Evolutionary conservation across 53 echinoderm and acorn worm species (phyloP).

Genomic region (Holothuria leucospilota): DNA sequence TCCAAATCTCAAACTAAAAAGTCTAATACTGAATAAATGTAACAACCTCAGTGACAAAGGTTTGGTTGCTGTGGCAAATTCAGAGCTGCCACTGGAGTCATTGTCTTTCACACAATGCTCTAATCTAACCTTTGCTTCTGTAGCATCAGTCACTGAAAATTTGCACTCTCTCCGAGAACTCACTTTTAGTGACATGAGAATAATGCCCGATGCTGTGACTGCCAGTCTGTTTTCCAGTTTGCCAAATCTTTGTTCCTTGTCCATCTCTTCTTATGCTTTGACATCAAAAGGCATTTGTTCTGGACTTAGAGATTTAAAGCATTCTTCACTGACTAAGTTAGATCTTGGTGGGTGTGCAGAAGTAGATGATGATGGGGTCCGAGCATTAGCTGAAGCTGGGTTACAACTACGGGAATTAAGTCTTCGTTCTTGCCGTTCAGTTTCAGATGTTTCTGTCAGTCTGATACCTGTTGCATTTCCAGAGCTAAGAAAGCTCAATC

Average conservation of each 20-base stretch:
- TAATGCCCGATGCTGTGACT: slow-evolving; percentile 57
- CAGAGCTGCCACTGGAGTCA: slow-evolving; percentile 60
- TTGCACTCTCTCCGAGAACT: slow-evolving; percentile 42
- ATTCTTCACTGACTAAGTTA: slow-evolving; percentile 53
- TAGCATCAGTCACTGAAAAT: slow-evolving; percentile 68
- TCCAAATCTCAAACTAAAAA: slow-evolving; percentile 63
- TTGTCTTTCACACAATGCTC: slow-evolving; percentile 71
- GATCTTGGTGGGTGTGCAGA: slow-evolving; percentile 77
- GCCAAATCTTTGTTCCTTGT: slow-evolving; percentile 47
- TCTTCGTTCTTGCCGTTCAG: slow-evolving; percentile 82
- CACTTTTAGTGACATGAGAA: slow-evolving; percentile 52
- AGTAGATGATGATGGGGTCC: slow-evolving; percentile 80
- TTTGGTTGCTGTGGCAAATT: slow-evolving; percentile 64
- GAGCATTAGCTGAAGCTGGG: slow-evolving; percentile 64
- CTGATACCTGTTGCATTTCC: slow-evolving; percentile 57
- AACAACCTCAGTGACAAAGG: slow-evolving; percentile 75
- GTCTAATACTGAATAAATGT: slow-evolving; percentile 74
- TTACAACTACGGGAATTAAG: slow-evolving; percentile 78
- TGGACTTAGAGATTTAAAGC: slow-evolving; percentile 56
- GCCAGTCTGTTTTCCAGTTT: slow-evolving; percentile 53
- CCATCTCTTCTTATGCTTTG: slow-evolving; percentile 43
- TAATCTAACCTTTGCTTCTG: slow-evolving; percentile 54
- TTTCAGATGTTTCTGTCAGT: slow-evolving; percentile 70
- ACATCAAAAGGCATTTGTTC: slow-evolving; percentile 60
- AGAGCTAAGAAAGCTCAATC: slow-evolving; percentile 69